Conservation (phyloP, 2,888 invertebrate species). For the Pseudococcus longispinus region DNA sequence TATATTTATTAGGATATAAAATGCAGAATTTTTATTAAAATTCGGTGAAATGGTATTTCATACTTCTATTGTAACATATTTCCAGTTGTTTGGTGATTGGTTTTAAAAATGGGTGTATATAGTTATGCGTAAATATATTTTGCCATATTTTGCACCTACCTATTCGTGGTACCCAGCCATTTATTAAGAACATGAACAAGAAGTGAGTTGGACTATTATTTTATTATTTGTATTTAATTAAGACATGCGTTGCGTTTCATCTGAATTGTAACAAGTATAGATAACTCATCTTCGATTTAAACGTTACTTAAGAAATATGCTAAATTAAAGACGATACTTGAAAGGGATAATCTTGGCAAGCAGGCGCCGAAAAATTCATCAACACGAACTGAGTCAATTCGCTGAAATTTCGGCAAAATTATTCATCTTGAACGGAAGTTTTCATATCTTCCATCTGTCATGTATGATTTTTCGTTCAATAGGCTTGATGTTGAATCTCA, state of each 20-base stretch:
- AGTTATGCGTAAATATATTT: slow-evolving; percentile 35
- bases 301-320: too few relatives aligned
- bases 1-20: not conserved
- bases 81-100: slow-evolving; percentile 49
- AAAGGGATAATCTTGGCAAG: not conserved
- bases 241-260: not conserved
- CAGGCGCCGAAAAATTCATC: too few relatives aligned
- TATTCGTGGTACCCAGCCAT: slow-evolving; percentile 4
- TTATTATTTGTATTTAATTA: not conserved
- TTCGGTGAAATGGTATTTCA: not conserved
- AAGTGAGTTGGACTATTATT: slow-evolving; percentile 29
- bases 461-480: too few relatives aligned
- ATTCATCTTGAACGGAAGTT: too few relatives aligned
- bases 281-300: not conserved
- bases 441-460: too few relatives aligned
- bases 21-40: not conserved
- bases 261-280: not conserved
- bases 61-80: slow-evolving; percentile 52
- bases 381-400: too few relatives aligned
- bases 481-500: too few relatives aligned
- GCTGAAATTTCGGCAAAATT: too few relatives aligned
- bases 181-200: slow-evolving; percentile 50
- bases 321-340: too few relatives aligned
- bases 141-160: slow-evolving; percentile 45
- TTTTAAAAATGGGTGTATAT: slow-evolving; percentile 48